Conservation (phyloP, 2,797 vertebrate species). For the Cirrhinus mrigala region DNA sequence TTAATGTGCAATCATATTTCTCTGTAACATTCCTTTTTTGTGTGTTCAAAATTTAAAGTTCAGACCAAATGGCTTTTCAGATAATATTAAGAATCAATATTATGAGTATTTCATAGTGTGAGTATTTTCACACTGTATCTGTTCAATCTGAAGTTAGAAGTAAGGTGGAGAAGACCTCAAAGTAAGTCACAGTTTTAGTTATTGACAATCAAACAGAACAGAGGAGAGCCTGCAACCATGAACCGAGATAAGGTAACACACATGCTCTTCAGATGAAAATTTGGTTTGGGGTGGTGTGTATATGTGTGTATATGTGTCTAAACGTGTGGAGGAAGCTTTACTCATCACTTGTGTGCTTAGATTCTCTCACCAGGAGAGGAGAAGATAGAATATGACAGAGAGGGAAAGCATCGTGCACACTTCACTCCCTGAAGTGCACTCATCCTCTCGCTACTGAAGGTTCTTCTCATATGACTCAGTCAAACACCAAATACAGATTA, state of each 20-base stretch:
- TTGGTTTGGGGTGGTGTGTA: not conserved
- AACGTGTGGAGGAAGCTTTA: constrained; percentile 25
- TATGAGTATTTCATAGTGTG: not conserved
- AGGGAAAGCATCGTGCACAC: not conserved
- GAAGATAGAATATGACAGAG: constrained; percentile 9
- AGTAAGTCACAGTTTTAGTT: constrained; percentile 15
- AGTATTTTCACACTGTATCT: not conserved
- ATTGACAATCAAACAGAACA: not conserved
- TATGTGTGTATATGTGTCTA: constrained; percentile 11
- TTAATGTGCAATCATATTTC: not conserved
- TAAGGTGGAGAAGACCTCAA: constrained; percentile 3
- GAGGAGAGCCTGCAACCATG: not conserved
- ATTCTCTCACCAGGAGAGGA: not conserved
- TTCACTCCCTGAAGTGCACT: constrained; percentile 18
- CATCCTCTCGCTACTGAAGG: constrained; percentile 20
- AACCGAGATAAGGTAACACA: not conserved
- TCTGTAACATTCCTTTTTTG: constrained; percentile 12
- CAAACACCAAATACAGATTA: constrained; percentile 12
- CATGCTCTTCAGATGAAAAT: not conserved
- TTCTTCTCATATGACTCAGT: constrained; percentile 26
- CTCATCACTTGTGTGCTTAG: not conserved
- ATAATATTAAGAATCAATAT: constrained; percentile 15
- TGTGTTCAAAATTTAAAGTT: constrained; percentile 2
- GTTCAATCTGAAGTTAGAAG: not conserved
- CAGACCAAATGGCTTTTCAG: not conserved